A percentile compares a stretch with the other conserved stretches of the same genome.
phyloP scores from a whole-genome alignment of 2,113 vertebrate genomes.

The Crotophaga sulcirostris region DNA sequence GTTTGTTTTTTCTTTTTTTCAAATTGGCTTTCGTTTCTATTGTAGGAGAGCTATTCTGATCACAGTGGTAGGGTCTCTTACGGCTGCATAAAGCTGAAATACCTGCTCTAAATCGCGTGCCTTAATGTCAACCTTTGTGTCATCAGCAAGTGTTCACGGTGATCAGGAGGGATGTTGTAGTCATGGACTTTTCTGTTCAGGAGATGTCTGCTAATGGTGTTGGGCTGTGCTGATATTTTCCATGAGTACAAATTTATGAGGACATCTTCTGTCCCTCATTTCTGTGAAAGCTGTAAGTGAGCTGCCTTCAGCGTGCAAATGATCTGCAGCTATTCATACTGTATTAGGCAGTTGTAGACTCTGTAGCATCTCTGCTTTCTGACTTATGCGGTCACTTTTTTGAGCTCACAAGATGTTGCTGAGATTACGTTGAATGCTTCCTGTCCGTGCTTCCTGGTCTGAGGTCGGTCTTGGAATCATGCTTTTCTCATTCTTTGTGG shows the following conservation, averaged over 20 bases:
- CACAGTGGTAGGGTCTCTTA: neutral
- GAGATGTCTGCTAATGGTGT: neutral
- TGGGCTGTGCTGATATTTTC: neutral
- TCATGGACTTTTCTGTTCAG: neutral
- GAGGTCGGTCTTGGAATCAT: neutral
- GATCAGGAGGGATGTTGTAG: neutral
- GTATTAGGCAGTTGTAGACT: neutral
- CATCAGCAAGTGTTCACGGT: neutral
- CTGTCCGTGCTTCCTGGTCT: neutral
- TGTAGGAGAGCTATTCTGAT: neutral
- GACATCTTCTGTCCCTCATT: neutral
- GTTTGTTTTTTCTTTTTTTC: neutral
- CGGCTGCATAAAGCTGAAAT: neutral
- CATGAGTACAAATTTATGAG: neutral
- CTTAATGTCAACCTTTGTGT: neutral
- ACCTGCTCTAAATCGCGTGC: neutral
- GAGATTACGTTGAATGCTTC: neutral
- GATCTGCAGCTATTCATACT: neutral
- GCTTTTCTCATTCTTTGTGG: neutral
- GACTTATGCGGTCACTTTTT: neutral
- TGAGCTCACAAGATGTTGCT: neutral
- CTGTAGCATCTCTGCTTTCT: neutral
- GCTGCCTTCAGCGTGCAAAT: rapidly evolving
- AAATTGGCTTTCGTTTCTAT: neutral
- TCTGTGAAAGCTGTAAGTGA: neutral